Conservation (phyloP, 2,113 vertebrate species). For the Phodopus roborovskii region DNA sequence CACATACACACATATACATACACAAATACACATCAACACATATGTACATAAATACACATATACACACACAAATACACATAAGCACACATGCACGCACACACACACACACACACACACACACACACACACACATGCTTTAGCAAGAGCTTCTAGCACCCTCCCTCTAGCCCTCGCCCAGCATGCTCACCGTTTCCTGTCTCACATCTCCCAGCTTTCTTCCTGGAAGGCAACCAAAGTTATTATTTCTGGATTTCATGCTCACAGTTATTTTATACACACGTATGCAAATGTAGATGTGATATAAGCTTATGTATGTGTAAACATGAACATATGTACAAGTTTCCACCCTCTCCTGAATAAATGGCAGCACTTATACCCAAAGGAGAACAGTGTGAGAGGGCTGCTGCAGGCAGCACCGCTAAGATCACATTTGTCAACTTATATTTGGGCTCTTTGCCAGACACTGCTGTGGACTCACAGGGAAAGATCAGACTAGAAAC, state of each 20-base stretch:
- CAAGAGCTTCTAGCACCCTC: not conserved
- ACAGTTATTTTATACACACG: not conserved
- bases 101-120: not conserved
- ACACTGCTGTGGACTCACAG: not conserved
- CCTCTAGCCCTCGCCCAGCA: not conserved
- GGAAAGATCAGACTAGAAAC: not conserved
- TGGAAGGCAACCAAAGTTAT: slow-evolving; percentile 38
- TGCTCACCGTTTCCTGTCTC: not conserved
- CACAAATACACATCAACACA: not conserved
- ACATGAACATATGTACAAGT: not conserved
- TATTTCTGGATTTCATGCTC: slow-evolving; percentile 15
- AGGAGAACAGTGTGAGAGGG: not conserved
- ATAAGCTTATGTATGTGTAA: not conserved
- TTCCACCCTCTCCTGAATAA: not conserved
- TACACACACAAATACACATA: fast-evolving
- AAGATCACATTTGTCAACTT: not conserved
- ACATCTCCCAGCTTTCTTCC: slow-evolving; percentile 35
- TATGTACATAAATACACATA: not conserved
- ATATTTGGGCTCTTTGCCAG: not conserved
- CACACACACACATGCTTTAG: not conserved
- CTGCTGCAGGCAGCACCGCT: not conserved
- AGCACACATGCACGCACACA: fast-evolving
- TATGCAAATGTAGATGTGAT: not conserved
- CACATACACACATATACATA: not conserved
- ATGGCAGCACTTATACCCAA: not conserved